Evolutionary conservation across 2,113 vertebrate genomes (phyloP), one percentile per base, ranked within the genome.

Genomic region (Cinclus cinclus): DNA sequence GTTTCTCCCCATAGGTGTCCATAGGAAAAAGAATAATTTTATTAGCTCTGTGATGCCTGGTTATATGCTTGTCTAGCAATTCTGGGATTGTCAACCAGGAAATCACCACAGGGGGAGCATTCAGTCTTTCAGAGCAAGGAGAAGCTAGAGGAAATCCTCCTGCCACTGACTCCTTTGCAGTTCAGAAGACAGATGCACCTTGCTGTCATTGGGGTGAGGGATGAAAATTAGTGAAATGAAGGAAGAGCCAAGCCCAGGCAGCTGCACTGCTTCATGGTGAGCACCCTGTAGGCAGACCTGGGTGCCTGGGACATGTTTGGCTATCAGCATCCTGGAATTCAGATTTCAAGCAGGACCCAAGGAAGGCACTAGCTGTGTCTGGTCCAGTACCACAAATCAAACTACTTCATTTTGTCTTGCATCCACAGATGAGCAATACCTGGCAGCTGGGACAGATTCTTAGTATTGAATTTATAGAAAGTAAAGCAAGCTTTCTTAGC

Each of bases 261-360:
- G 22, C 33, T 69, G 47, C 55, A 70, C 27, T 70, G 15, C 19
- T 63, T 84, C 15, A 6, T 2, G 5, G 20, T 0, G 0, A 47
- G 22, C 0, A 0, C 13, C 56, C 20, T 5, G 2, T 14, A 58
- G 28, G 23, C 53, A 85, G 53, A 64, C 7, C 31, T 10, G 14
- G 2, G 14, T 65, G 33, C 24, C 21, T 67, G 27, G 74, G 39
- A 60, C 11, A 3, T 21, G 37, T 33, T 41, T 82, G 53, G 11
- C 35, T 21, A 70, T 15, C 31, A 37, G 17, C 24, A 87, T 42
- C 21, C 37, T 62, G 37, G 35, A 70, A 31, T 58, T 62, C 53
- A 53, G n/a, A 25, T 53, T 59, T 69, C 62, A 49, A 90, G 31
- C 21, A 27, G 30, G 37, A 59, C 11, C 18, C 2, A 12, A 30